These are phyloP conservation scores for Caenorhabditis briggsae DNA, from an alignment of 1,140 invertebrate species.

Conservation along the genomic window DNA sequence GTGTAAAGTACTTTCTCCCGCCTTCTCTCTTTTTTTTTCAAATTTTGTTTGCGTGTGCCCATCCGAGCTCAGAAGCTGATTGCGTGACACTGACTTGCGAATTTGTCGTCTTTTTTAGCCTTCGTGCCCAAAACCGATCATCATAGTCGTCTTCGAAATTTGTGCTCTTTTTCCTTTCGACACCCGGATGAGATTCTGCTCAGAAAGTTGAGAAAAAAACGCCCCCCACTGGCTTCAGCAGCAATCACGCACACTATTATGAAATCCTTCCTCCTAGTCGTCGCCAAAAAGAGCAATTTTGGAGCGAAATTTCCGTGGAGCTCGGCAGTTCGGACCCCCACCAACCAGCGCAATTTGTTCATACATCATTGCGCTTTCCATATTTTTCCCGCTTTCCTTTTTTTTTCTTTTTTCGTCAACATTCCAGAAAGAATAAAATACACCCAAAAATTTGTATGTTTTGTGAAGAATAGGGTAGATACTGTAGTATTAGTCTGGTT, in stretches of 20 bases:
- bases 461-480: too few species aligned
- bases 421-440: not conserved
- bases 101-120: slow-evolving; percentile 14
- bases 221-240: not conserved
- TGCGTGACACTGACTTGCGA: slow-evolving; percentile 35
- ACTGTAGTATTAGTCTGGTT: too few species aligned
- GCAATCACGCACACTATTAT: slow-evolving; percentile 46
- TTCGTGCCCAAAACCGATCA: not conserved
- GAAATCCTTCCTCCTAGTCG: not conserved
- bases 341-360: not conserved
- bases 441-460: not conserved
- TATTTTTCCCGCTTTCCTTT: not conserved
- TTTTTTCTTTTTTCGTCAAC: not conserved
- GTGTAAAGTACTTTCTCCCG: slow-evolving; percentile 35
- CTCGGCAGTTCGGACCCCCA: not conserved
- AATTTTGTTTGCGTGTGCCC: slow-evolving; percentile 5
- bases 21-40: not conserved
- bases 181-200: slow-evolving; percentile 3
- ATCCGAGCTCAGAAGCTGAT: slow-evolving; percentile 16
- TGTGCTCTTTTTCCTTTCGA: slow-evolving; percentile 12
- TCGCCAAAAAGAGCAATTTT: slow-evolving; percentile 49
- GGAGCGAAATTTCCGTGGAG: not conserved
- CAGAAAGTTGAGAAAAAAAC: not conserved
- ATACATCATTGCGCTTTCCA: slow-evolving; percentile 33
- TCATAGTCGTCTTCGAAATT: not conserved